Conservation (phyloP, 2,888 invertebrate species). For the Teleogryllus oceanicus region DNA sequence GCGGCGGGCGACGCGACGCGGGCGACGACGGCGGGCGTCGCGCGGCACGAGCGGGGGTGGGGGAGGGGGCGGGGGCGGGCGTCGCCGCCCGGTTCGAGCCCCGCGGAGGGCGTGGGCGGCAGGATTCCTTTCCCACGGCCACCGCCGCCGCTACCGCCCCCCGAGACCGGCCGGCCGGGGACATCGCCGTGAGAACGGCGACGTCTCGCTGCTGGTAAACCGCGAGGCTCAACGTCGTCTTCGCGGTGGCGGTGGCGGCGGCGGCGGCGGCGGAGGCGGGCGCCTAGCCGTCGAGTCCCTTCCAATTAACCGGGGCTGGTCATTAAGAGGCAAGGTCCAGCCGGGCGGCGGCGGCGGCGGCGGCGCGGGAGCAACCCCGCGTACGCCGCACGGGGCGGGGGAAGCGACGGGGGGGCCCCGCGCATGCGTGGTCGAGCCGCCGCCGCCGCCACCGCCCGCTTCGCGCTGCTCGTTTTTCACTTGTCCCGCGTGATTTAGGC, state of each 20-base stretch:
- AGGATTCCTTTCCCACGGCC: not conserved
- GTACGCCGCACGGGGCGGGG: too few relatives aligned
- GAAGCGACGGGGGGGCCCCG: too few relatives aligned
- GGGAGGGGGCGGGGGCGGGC: not conserved
- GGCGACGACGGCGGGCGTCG: not conserved
- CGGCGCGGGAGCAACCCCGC: not conserved
- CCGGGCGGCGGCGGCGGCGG: conserved; percentile 18
- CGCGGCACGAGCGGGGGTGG: not conserved
- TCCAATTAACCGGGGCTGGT: conserved; percentile 18
- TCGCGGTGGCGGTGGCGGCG: not conserved
- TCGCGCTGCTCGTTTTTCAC: conserved; percentile 18
- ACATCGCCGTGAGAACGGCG: conserved; percentile 8
- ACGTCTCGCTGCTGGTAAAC: not conserved
- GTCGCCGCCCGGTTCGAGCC: not conserved
- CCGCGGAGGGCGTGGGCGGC: conserved; percentile 1
- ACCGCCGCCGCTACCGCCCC: not conserved
- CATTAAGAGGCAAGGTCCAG: conserved; percentile 18
- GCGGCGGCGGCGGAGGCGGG: not conserved
- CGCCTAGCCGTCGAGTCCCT: conserved; percentile 11
- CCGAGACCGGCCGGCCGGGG: not conserved
- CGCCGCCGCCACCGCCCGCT: not conserved
- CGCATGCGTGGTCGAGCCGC: conserved; percentile 3
- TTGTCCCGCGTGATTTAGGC: conserved; percentile 18
- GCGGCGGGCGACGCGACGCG: not conserved
- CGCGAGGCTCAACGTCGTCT: not conserved